Base-by-base conservation (phyloP, 1,140 invertebrate species). In the Mycetomoellerius zeteki region DNA sequence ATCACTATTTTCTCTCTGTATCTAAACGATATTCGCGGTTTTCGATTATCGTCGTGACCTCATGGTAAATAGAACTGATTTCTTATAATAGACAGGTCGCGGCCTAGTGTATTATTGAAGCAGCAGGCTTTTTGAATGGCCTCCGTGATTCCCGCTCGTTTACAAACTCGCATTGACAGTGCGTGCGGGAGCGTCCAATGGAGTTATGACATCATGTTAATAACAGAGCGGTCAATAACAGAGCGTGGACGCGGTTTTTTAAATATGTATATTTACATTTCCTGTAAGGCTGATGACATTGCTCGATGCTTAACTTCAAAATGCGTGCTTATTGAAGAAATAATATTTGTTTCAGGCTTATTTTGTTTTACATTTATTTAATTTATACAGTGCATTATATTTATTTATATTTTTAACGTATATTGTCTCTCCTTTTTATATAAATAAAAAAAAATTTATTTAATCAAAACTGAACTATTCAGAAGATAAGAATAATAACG, bases 121-220 rank as follows among this genome's bases (percentile, higher is more conserved):
- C n/a, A 21, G 4, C 14, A 33, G 1, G 27, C 37, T 27, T 84
- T 90, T 89, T 84, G 24, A 89, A 89, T 67, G 27, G 24, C 3
- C 21, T 50, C 16, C 12, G 4, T 6, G n/a, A 21, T 84, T 88
- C 24, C 58, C 69, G 69, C 58, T 62, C 37, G 43, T 14, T 2
- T 16, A 64, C 14, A 21, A 64, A 64, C 37, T 43, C 14, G 19
- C 75, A 50, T 12, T 65, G 12, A 50, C 37, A 24, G 2, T 33
- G 7, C 4, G 8, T 54, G 14, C 24, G 21, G 12, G 16, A 30
- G 12, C 12, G 8, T 24, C 37, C 27, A 69, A 52, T 80, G 27
- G 30, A 24, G 4, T 7, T 19, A 8, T 43, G 33, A 81, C 30
- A 30, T 81, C 50, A 54, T 30, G 60, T 27, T 3, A n/a, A n/a